These are phyloP conservation scores for Dolichallabes microphthalmus DNA, from an alignment of 2,113 vertebrate genomes.

Conservation along the genomic window DNA sequence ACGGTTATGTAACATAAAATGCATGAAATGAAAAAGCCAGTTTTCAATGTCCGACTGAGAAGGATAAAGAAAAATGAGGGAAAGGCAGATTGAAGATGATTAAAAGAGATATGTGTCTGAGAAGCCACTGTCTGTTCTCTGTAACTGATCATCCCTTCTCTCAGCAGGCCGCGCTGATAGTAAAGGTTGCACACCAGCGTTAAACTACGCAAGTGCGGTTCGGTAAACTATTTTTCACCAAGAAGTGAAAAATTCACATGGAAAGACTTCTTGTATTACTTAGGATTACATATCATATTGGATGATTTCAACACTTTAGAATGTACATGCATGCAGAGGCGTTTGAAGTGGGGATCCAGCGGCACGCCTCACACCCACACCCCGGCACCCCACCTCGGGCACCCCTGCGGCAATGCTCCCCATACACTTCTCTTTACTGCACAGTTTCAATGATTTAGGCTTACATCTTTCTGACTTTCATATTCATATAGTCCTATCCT, in stretches of 20 bases:
- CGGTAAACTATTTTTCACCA: neutral
- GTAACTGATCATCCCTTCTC: constrained; percentile 31
- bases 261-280: neutral
- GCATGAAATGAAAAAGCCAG: neutral
- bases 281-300: neutral
- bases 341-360: too few relatives aligned
- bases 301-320: neutral
- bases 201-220: constrained; percentile 2
- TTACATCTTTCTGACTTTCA: too few relatives aligned
- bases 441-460: too few relatives aligned
- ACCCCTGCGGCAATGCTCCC: too few relatives aligned
- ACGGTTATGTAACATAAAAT: constrained; percentile 2
- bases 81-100: constrained; percentile 8
- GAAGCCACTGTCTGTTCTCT: constrained; percentile 14
- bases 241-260: neutral
- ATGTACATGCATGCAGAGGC: neutral
- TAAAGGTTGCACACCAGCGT: neutral
- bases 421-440: too few relatives aligned
- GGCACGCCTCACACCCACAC: too few relatives aligned
- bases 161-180: constrained; percentile 10
- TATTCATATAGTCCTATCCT: too few relatives aligned
- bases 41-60: neutral
- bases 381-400: too few relatives aligned
- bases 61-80: neutral
- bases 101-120: constrained; percentile 18